These are phyloP conservation scores for Rhabdophis nuchalis DNA, from an alignment of 2,797 vertebrate genomes.

Conservation along the genomic window DNA sequence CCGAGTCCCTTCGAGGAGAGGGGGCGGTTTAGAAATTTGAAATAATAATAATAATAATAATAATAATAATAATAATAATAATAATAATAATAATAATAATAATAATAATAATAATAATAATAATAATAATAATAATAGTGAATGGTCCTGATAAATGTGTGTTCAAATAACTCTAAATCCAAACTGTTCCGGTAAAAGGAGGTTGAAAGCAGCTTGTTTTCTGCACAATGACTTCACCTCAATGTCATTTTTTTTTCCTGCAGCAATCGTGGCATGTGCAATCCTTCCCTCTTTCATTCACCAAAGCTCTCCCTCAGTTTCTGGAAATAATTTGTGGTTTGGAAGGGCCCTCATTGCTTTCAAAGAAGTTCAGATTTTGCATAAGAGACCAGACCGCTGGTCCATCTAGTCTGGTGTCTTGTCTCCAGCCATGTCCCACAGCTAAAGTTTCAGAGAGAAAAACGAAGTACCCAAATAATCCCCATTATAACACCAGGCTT, in stretches of 20 bases:
- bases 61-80: too few species aligned
- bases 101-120: too few species aligned
- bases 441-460: conserved; percentile 42
- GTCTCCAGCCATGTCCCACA: conserved; percentile 43
- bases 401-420: conserved; percentile 48
- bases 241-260: conserved; percentile 57
- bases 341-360: conserved; percentile 62
- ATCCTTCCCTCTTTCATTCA: conserved; percentile 64
- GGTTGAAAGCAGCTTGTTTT: conserved; percentile 64
- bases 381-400: conserved; percentile 55
- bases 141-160: conserved; percentile 48
- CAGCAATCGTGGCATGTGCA: conserved; percentile 62
- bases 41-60: too few species aligned
- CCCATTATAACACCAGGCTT: conserved; percentile 8
- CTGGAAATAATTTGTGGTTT: conserved; percentile 73
- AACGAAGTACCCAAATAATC: conserved; percentile 22
- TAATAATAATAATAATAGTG: too few species aligned
- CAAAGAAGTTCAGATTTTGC: conserved; percentile 59
- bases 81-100: too few species aligned
- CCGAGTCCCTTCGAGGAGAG: too few species aligned
- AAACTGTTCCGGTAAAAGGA: conserved; percentile 67
- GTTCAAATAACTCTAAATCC: conserved; percentile 40
- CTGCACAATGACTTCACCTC: conserved; percentile 65
- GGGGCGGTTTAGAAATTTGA: too few species aligned
- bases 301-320: conserved; percentile 63